phyloP scores from a whole-genome alignment of 2,113 vertebrate genomes.

The Nasalis larvatus region DNA sequence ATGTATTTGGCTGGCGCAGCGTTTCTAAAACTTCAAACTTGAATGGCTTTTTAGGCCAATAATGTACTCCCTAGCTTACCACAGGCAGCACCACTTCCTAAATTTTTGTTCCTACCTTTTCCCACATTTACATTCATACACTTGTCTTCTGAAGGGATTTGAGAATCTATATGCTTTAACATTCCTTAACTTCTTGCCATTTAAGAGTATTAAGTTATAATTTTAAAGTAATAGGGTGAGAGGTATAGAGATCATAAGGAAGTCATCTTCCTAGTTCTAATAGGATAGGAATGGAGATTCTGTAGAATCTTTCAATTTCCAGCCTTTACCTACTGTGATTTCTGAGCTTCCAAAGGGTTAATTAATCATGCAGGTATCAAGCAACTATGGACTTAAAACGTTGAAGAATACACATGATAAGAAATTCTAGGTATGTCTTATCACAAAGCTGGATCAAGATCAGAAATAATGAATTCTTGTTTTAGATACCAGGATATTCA shows the following conservation, averaged over 20 bases:
- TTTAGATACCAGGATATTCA: neutral
- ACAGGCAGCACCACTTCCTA: neutral
- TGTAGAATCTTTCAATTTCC: neutral
- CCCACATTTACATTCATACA: neutral
- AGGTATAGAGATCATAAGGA: neutral
- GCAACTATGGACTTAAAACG: neutral
- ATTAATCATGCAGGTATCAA: neutral
- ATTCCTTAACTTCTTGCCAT: neutral
- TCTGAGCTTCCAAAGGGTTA: neutral
- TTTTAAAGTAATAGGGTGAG: neutral
- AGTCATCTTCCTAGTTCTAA: neutral
- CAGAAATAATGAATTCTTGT: slow-evolving; percentile 13
- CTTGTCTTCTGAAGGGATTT: neutral
- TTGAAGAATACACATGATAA: neutral
- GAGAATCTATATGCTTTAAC: neutral
- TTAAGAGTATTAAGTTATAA: neutral
- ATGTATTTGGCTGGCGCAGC: neutral
- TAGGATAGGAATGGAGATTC: neutral
- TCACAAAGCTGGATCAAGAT: neutral
- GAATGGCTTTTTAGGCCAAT: neutral
- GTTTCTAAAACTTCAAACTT: neutral
- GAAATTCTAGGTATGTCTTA: neutral
- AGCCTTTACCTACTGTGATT: neutral
- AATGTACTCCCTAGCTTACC: neutral
- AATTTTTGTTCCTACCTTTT: neutral